Percentiles rank a stretch among this genome's conserved stretches.
Conservation (phyloP, 1,140 invertebrate species). For the Drosophila sp. region DNA sequence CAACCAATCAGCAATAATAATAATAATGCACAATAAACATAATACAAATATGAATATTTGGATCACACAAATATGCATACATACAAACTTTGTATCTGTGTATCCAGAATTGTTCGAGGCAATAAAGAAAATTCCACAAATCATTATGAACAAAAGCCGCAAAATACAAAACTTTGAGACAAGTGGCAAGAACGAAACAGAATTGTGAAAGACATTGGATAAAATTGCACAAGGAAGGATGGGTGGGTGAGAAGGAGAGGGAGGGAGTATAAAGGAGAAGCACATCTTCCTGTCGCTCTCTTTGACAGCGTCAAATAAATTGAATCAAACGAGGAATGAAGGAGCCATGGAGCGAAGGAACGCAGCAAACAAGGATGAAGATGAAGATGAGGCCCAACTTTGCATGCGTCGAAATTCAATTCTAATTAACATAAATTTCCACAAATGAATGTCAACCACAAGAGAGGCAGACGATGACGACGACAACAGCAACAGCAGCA, state of each 20-base stretch:
- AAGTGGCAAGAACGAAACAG: conserved; percentile 31
- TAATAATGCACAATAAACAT: conserved; percentile 23
- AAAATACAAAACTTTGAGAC: conserved; percentile 52
- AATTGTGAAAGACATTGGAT: conserved; percentile 16
- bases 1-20: conserved; percentile 23
- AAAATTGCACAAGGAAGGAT: background rate
- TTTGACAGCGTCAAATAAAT: conserved; percentile 72
- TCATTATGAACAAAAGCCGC: conserved; percentile 62
- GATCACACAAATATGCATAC: background rate
- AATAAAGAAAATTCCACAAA: conserved; percentile 73
- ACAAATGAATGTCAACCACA: conserved; percentile 80
- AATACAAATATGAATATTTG: conserved; percentile 23
- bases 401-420: conserved; percentile 79
- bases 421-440: conserved; percentile 81
- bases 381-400: conserved; percentile 47
- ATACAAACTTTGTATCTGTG: background rate
- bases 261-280: conserved; percentile 10
- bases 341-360: conserved; percentile 22
- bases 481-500: conserved; percentile 5
- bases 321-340: conserved; percentile 72
- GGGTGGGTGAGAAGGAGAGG: background rate
- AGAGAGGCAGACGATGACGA: conserved; percentile 19
- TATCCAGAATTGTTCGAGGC: conserved; percentile 35
- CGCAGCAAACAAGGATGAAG: conserved; percentile 1
- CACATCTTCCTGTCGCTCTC: conserved; percentile 22